A percentile compares a stretch with the other conserved stretches of the same genome.
phyloP scores from a whole-genome alignment of 2,888 invertebrate genomes.

The Catocala nupta region DNA sequence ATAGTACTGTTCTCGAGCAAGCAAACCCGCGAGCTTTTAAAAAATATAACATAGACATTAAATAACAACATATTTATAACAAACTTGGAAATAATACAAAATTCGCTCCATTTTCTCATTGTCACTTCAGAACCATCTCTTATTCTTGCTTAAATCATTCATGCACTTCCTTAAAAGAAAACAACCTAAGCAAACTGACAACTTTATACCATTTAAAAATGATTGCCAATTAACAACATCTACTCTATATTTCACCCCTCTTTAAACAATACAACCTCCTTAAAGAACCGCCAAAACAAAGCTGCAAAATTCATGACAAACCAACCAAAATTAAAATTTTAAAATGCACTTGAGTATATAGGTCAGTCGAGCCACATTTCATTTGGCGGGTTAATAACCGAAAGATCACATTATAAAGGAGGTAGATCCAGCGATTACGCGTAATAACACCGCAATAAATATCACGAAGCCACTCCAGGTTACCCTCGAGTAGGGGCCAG shows the following conservation, averaged over 20 bases:
- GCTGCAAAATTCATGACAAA: conserved; percentile 10
- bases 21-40: too few species aligned
- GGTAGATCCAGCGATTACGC: conserved; percentile 80
- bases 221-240: conserved; percentile 11
- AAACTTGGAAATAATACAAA: too few species aligned
- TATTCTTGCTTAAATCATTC: background rate
- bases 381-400: conserved; percentile 66
- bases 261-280: conserved; percentile 9
- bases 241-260: conserved; percentile 3
- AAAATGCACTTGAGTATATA: conserved; percentile 44
- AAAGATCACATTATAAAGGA: conserved; percentile 77
- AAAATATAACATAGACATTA: too few species aligned
- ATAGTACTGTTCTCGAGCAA: too few species aligned
- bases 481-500: conserved; percentile 56
- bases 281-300: conserved; percentile 9
- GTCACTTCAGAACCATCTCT: too few species aligned
- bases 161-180: background rate
- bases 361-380: conserved; percentile 61
- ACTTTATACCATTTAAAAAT: conserved; percentile 12
- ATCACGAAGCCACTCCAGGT: conserved; percentile 76
- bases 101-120: too few species aligned
- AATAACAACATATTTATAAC: too few species aligned
- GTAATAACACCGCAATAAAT: conserved; percentile 83
- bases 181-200: background rate
- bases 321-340: conserved; percentile 32